These are phyloP conservation scores for Melopsittacus undulatus DNA, from an alignment of 2,797 vertebrate genomes.

Conservation along the genomic window DNA sequence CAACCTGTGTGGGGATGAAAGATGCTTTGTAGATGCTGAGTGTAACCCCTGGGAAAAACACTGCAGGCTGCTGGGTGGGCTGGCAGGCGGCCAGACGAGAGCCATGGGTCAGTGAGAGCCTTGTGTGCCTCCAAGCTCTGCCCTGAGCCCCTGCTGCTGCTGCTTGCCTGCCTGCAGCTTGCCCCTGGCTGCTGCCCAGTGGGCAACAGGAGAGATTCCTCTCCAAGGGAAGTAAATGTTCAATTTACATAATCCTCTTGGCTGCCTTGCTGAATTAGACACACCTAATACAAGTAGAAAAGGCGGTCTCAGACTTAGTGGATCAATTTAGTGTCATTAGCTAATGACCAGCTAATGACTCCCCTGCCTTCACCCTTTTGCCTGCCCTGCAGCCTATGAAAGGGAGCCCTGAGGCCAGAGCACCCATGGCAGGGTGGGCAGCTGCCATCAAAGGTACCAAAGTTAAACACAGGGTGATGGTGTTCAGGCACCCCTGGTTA, in stretches of 20 bases:
- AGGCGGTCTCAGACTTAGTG: not conserved
- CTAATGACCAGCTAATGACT: not conserved
- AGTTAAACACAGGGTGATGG: not conserved
- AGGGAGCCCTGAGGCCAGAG: fast-evolving
- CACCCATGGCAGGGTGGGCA: not conserved
- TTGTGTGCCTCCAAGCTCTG: not conserved
- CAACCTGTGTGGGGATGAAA: fast-evolving
- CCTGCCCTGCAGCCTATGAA: not conserved
- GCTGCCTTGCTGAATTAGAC: not conserved
- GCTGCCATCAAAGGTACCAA: not conserved
- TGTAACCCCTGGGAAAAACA: not conserved
- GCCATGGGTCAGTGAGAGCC: not conserved
- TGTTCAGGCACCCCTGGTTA: not conserved
- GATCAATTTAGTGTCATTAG: not conserved
- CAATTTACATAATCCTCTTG: constrained; percentile 7
- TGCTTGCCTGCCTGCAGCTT: not conserved
- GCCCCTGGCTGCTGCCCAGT: not conserved
- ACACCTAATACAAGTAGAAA: not conserved
- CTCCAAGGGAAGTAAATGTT: not conserved
- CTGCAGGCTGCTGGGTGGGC: not conserved
- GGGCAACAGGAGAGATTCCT: not conserved
- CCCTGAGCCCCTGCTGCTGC: not conserved
- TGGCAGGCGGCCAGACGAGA: not conserved
- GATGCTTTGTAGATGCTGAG: not conserved
- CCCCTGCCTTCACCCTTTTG: not conserved